A percentile compares a stretch with the other conserved stretches of the same genome.
These are phyloP conservation scores for Mionectes macconnelli DNA, from an alignment of 2,113 vertebrate species.

Conservation along the genomic window DNA sequence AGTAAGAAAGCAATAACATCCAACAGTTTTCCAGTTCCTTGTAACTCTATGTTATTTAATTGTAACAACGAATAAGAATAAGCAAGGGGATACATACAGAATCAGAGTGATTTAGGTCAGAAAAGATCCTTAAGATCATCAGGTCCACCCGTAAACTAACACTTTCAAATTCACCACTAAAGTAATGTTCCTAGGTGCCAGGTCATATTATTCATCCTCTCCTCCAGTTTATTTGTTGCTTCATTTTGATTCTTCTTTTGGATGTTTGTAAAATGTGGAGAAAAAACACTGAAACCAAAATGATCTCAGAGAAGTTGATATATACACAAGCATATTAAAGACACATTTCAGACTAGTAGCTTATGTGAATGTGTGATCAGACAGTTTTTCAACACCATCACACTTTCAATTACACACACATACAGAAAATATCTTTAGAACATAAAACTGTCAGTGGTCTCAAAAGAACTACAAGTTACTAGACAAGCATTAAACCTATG, in stretches of 20 bases:
- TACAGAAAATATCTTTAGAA: not conserved
- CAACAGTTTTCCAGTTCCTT: not conserved
- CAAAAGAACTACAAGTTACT: not conserved
- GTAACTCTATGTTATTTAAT: not conserved
- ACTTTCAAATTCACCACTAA: not conserved
- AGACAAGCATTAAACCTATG: not conserved
- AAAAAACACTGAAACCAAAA: not conserved
- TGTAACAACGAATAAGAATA: not conserved
- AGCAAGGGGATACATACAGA: not conserved
- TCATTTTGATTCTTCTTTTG: not conserved
- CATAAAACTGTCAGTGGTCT: not conserved
- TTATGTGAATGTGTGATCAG: not conserved
- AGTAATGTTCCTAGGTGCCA: not conserved
- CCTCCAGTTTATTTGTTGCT: not conserved
- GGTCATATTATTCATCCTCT: not conserved
- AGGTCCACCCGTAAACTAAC: not conserved
- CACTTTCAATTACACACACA: not conserved
- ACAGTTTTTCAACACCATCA: not conserved
- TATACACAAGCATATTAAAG: not conserved
- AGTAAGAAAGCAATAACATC: not conserved
- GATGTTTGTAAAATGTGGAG: not conserved
- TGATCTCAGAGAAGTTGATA: not conserved
- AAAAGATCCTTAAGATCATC: not conserved
- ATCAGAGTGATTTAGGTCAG: not conserved
- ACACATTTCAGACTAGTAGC: not conserved